These are phyloP conservation scores for Agrypnia vestita DNA, from an alignment of 1,140 invertebrate genomes.

Conservation along the genomic window DNA sequence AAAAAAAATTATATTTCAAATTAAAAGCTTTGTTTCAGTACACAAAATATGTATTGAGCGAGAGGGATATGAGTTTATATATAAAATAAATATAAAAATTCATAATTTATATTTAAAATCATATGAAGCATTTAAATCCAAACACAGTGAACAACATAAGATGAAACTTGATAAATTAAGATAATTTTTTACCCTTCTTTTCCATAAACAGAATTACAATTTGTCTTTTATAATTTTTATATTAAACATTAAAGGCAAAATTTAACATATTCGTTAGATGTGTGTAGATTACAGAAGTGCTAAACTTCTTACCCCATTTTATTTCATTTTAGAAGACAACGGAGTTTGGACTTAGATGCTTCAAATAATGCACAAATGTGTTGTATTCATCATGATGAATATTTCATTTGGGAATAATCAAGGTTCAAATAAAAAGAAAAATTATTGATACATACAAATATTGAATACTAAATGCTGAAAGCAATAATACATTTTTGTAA, in stretches of 20 bases:
- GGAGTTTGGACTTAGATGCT: too few relatives aligned
- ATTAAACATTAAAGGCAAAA: too few relatives aligned
- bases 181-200: too few relatives aligned
- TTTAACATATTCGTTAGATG: too few relatives aligned
- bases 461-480: constrained; percentile 38
- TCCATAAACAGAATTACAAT: too few relatives aligned
- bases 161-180: too few relatives aligned
- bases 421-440: constrained; percentile 1
- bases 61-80: not conserved
- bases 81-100: not conserved
- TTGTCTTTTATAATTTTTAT: too few relatives aligned
- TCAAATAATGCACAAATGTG: not conserved
- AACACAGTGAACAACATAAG: too few relatives aligned
- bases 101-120: constrained; percentile 13
- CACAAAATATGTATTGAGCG: not conserved
- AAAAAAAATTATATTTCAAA: not conserved
- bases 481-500: constrained; percentile 35
- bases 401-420: not conserved
- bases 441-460: not conserved
- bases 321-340: too few relatives aligned
- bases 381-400: not conserved
- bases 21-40: constrained; percentile 5
- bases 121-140: not conserved
- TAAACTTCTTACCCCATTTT: too few relatives aligned
- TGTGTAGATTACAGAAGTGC: too few relatives aligned